Evolutionary conservation across 2,888 invertebrate genomes (phyloP), one percentile per base, ranked within the genome.

Genomic region (Thymelicus lineola): DNA sequence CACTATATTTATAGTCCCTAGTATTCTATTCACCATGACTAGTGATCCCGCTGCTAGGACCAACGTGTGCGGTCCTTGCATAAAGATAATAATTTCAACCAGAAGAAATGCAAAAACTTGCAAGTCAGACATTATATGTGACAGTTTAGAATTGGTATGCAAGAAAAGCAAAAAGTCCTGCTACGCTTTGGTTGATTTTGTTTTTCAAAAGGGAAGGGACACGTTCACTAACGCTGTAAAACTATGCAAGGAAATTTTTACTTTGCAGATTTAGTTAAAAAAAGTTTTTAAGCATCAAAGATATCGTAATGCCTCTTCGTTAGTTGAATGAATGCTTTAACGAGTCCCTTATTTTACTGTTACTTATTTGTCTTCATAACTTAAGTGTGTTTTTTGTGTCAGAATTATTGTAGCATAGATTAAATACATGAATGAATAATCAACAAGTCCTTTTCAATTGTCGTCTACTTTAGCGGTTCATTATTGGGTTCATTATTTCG

Each of bases 11-110:
- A 61, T 28, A 5, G 28, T 28, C 17, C 53, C 61, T 28, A 36
- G 55, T 20, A 55, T 17, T 46, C 48, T 69, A 69, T 20, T 42
- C 38, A n/a, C 36, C 45, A 42, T 58, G 58, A 53, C 58, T 59
- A 53, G 53, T 9, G 20, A 20, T 53, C 53, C 53, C 17, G 6
- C 35, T 59, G 10, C 28, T 55, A 55, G 42, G 59, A 53, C 14
- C 71, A 28, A 64, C 68, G 71, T 69, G 64, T 59, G 63, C 63
- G 66, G 66, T 66, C 65, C 45, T 58, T 63, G 36, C 45, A 62
- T 28, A 28, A 58, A 66, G 60, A 71, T 66, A 45, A 63, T 38
- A 46, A 67, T 57, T 63, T 59, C 38, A 42, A 42, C 10, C 12
- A 64, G 42, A 42, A 70, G 59, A 38, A 64, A 53, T 38, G 59